A percentile compares a stretch with the other conserved stretches of the same genome.
Evolutionary conservation across 2,113 vertebrate species (phyloP).

Genomic region (Balaeniceps rex): DNA sequence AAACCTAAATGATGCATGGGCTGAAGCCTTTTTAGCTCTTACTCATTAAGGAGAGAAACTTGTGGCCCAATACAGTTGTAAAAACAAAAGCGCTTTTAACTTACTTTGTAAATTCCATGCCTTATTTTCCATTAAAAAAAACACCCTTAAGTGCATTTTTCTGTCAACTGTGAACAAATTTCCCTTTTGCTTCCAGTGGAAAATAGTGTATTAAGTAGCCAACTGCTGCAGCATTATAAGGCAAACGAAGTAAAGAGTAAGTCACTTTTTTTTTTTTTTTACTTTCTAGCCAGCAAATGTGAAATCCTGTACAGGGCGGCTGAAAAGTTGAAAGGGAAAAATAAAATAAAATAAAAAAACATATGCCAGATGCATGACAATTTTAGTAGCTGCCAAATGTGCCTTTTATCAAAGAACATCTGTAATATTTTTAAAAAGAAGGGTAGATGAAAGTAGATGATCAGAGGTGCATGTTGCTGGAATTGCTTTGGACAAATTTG

Average conservation of each 20-base stretch:
- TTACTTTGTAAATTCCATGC: conserved; percentile 42
- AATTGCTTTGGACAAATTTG: conserved; percentile 45
- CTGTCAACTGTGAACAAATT: conserved; percentile 62
- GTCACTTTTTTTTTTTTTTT: neutral
- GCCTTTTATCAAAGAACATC: conserved; percentile 63
- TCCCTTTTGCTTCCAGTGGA: conserved; percentile 64
- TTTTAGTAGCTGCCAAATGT: conserved; percentile 70
- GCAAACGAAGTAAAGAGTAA: neutral
- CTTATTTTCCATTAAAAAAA: conserved; percentile 54
- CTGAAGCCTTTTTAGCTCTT: conserved; percentile 7
- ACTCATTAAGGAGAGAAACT: neutral
- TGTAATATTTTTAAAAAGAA: conserved; percentile 40
- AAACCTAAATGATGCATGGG: neutral
- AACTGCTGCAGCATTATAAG: conserved; percentile 49
- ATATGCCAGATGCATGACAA: conserved; percentile 48
- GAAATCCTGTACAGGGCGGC: neutral
- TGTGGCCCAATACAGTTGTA: neutral
- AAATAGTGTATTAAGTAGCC: conserved; percentile 52
- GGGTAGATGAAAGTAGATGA: neutral
- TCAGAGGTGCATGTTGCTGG: neutral
- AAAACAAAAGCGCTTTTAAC: conserved; percentile 42
- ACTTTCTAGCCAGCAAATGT: neutral
- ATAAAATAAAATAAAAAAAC: neutral
- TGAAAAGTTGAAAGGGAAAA: neutral
- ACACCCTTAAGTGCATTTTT: conserved; percentile 65